These are phyloP conservation scores for Athene cunicularia DNA, from an alignment of 2,113 vertebrate species.

Conservation along the genomic window DNA sequence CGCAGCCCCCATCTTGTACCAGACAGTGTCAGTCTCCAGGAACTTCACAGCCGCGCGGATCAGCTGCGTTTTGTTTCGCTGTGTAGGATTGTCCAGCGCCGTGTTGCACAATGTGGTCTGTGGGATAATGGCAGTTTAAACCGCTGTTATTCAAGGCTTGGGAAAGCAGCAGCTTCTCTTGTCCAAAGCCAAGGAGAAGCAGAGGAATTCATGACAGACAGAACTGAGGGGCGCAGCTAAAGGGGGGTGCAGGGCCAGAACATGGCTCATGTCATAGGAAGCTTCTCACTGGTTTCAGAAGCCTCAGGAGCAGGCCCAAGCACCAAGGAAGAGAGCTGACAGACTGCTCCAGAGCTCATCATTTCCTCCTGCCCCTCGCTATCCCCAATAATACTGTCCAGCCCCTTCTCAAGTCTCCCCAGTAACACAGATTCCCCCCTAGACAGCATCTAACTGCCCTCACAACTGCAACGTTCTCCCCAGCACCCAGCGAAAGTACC, in stretches of 20 bases:
- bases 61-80: slow-evolving; percentile 84
- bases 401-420: neutral
- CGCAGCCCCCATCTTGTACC: slow-evolving; percentile 66
- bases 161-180: neutral
- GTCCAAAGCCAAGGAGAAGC: neutral
- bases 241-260: neutral
- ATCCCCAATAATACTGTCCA: neutral
- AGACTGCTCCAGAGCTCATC: neutral
- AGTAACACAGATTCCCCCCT: neutral
- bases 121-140: neutral
- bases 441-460: neutral
- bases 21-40: slow-evolving; percentile 95
- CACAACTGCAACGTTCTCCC: neutral
- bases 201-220: neutral
- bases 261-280: fast-evolving
- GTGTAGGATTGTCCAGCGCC: slow-evolving; percentile 91
- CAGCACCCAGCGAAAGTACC: neutral
- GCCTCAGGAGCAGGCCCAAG: neutral
- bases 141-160: neutral
- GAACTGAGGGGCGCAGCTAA: neutral
- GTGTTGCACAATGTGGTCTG: slow-evolving; percentile 97
- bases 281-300: neutral
- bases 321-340: neutral
- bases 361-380: neutral
- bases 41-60: slow-evolving; percentile 90